These are phyloP conservation scores for Platycercus adscitus DNA, from an alignment of 2,113 vertebrate species.

Conservation along the genomic window DNA sequence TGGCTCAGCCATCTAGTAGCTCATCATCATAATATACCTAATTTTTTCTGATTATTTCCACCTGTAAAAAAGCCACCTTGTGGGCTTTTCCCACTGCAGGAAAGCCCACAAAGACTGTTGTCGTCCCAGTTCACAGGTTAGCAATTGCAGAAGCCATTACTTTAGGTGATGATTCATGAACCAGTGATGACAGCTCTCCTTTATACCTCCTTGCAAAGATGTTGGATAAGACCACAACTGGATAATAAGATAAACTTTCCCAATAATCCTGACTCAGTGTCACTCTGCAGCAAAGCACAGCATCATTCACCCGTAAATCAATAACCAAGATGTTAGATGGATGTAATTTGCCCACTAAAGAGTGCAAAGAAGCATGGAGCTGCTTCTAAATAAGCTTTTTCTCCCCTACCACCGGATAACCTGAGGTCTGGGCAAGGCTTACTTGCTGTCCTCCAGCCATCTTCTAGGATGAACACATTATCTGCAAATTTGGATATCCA, in stretches of 20 bases:
- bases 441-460: background rate
- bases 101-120: background rate
- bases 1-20: background rate
- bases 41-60: background rate
- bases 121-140: background rate
- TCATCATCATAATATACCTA: background rate
- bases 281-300: slow-evolving; percentile 2
- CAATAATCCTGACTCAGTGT: background rate
- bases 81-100: background rate
- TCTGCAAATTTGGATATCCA: background rate
- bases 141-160: background rate
- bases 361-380: background rate
- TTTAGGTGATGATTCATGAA: background rate
- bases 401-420: background rate
- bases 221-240: background rate
- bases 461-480: background rate
- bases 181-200: background rate
- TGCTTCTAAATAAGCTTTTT: background rate
- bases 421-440: background rate
- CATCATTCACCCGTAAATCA: background rate
- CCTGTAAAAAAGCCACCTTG: background rate
- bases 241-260: background rate
- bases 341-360: background rate
- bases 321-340: background rate
- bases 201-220: background rate